Evolutionary conservation across 2,113 vertebrate species (phyloP).

Genomic region (Sitta europaea): DNA sequence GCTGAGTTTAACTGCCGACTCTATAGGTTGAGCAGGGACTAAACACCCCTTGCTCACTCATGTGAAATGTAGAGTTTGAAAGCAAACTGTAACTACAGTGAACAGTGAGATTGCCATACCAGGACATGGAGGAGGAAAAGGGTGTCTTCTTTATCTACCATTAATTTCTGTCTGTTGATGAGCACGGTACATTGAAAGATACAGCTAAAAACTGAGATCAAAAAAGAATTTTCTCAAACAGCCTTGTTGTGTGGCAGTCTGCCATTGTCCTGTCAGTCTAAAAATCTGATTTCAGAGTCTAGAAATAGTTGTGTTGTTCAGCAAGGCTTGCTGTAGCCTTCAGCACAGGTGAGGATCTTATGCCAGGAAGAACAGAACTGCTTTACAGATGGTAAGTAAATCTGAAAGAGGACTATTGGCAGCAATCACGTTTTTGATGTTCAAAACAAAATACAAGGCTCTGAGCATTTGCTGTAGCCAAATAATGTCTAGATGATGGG

Average conservation of each 20-base stretch:
- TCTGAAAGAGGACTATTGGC: not conserved
- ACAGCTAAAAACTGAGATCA: not conserved
- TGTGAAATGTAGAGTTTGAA: not conserved
- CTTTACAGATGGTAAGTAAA: not conserved
- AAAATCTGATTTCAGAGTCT: not conserved
- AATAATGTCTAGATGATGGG: not conserved
- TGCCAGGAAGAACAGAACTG: not conserved
- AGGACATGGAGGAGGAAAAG: not conserved
- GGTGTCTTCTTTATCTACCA: accelerated
- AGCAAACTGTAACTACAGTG: not conserved
- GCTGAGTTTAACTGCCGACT: not conserved
- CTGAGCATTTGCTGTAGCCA: not conserved
- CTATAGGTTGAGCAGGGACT: not conserved
- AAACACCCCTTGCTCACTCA: accelerated
- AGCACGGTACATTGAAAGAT: not conserved
- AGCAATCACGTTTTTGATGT: not conserved
- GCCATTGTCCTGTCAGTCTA: not conserved
- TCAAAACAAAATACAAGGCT: not conserved
- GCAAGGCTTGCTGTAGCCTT: not conserved
- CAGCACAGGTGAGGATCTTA: not conserved
- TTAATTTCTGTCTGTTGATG: not conserved
- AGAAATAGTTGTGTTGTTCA: not conserved
- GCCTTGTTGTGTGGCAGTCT: not conserved
- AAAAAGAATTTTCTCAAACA: not conserved
- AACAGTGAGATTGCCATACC: accelerated